These are phyloP conservation scores for Dynastes tityus DNA, from an alignment of 2,888 invertebrate species.

Conservation along the genomic window DNA sequence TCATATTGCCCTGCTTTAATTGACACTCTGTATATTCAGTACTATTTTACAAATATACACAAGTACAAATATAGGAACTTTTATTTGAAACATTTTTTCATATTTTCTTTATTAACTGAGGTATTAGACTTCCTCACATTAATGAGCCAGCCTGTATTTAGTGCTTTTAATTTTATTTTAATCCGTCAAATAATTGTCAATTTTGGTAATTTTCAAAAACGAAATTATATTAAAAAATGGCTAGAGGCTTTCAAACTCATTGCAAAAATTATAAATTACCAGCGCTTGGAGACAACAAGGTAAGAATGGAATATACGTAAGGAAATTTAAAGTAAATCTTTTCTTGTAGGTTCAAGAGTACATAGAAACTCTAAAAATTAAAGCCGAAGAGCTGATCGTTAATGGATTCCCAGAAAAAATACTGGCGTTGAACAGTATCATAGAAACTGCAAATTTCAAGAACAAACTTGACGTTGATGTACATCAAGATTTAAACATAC, in stretches of 20 bases:
- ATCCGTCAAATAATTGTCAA: slow-evolving; percentile 23
- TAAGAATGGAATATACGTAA: background rate
- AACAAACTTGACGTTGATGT: slow-evolving; percentile 80
- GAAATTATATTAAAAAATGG: slow-evolving; percentile 9
- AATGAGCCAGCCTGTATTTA: background rate
- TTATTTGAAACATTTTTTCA: too few species aligned
- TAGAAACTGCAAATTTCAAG: slow-evolving; percentile 88
- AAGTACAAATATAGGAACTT: too few species aligned
- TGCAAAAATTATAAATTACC: background rate
- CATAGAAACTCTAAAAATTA: slow-evolving; percentile 89
- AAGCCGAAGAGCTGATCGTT: slow-evolving; percentile 90
- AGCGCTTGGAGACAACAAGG: slow-evolving; percentile 1
- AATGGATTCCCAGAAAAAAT: slow-evolving; percentile 96
- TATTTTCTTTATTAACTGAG: too few species aligned
- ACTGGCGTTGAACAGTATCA: slow-evolving; percentile 88
- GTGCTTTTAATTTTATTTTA: background rate
- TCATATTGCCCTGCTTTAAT: too few species aligned
- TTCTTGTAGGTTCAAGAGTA: slow-evolving; percentile 87
- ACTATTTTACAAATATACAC: too few species aligned
- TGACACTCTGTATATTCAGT: too few species aligned
- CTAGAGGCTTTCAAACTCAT: background rate
- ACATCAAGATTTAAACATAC: slow-evolving; percentile 89
- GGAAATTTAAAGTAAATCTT: background rate
- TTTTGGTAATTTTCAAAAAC: slow-evolving; percentile 27
- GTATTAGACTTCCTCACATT: too few species aligned